These are phyloP conservation scores for Triplophysa tibetana DNA, from an alignment of 2,113 vertebrate genomes.

Conservation along the genomic window DNA sequence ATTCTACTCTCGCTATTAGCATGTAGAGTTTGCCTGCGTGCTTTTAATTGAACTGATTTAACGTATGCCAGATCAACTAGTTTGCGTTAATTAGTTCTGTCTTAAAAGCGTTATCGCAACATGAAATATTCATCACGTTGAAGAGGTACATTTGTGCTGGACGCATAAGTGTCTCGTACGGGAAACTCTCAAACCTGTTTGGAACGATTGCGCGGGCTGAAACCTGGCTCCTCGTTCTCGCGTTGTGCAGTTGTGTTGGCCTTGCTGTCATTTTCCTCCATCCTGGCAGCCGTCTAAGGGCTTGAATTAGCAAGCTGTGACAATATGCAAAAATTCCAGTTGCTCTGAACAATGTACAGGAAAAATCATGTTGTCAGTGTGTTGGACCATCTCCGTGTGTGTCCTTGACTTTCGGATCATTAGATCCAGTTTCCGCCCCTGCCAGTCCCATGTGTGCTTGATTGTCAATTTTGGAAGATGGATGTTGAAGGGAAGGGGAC, in stretches of 20 bases:
- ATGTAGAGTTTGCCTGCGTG: constrained; percentile 72
- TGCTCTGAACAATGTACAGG: neutral
- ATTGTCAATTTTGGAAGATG: constrained; percentile 22
- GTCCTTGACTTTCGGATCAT: constrained; percentile 25
- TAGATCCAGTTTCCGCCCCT: constrained; percentile 47
- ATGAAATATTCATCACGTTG: constrained; percentile 76
- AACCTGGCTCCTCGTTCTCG: neutral
- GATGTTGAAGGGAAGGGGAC: constrained; percentile 71
- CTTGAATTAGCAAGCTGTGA: constrained; percentile 6
- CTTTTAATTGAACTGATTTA: constrained; percentile 79
- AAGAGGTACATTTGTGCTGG: constrained; percentile 41
- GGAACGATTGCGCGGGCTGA: constrained; percentile 13
- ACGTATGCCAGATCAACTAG: constrained; percentile 80
- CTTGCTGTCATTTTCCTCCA: constrained; percentile 11
- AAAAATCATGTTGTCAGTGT: constrained; percentile 9
- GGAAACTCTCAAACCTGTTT: constrained; percentile 18
- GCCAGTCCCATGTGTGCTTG: constrained; percentile 1
- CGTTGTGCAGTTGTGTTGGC: neutral
- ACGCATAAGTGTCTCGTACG: constrained; percentile 27
- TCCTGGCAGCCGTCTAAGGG: constrained; percentile 7
- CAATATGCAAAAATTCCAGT: neutral
- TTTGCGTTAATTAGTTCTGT: constrained; percentile 79
- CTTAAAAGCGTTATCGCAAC: constrained; percentile 79
- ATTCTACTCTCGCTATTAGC: constrained; percentile 76
- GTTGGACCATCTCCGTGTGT: neutral